Conservation (phyloP, 2,797 vertebrate genomes). For the Channallabes apus region DNA sequence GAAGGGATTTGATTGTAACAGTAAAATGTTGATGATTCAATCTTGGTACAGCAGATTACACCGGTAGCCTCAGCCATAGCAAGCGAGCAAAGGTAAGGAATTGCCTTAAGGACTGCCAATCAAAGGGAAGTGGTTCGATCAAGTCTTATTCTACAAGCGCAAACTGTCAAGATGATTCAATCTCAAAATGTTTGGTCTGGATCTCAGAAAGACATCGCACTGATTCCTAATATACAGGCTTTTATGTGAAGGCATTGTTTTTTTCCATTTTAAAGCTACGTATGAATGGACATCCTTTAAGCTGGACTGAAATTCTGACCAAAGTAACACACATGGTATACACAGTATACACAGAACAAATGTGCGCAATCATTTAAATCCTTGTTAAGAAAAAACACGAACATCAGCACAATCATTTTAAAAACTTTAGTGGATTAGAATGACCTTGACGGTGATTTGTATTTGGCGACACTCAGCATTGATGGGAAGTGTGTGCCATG, state of each 20-base stretch:
- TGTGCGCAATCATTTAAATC: neutral
- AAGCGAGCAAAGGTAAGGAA: constrained; percentile 23
- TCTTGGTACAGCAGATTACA: constrained; percentile 39
- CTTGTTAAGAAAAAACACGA: too few species aligned
- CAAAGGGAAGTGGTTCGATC: constrained; percentile 26
- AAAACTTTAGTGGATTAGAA: neutral
- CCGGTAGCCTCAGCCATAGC: constrained; percentile 17
- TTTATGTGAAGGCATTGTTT: too few species aligned
- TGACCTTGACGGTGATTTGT: neutral
- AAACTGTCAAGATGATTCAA: constrained; percentile 44
- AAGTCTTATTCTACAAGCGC: constrained; percentile 1
- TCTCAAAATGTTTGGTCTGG: constrained; percentile 29
- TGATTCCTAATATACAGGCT: neutral
- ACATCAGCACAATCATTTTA: neutral
- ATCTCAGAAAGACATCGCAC: neutral
- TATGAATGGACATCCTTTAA: neutral
- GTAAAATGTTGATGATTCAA: constrained; percentile 49
- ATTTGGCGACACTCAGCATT: neutral
- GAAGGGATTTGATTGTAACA: constrained; percentile 32
- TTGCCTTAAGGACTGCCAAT: constrained; percentile 45
- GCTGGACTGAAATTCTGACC: neutral
- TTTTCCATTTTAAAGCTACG: neutral
- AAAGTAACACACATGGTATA: neutral
- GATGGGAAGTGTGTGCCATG: neutral
- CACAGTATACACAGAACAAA: neutral